Evolutionary conservation across 2,113 vertebrate genomes (phyloP), one percentile per base, ranked within the genome.

Genomic region (Pachyramphus minor): DNA sequence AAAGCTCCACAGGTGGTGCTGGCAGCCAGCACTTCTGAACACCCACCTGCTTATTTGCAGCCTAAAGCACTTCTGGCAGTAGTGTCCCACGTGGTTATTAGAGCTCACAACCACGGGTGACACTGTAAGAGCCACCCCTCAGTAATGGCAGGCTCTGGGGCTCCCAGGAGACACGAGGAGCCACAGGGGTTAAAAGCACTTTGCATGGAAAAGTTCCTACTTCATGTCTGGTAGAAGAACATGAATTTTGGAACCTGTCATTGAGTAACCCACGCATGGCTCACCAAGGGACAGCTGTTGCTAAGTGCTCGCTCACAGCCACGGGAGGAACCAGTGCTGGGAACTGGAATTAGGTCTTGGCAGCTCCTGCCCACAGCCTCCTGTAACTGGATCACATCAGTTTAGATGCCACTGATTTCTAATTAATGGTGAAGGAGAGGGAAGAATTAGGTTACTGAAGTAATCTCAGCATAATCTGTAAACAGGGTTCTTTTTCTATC

Each of bases 1-100:
- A 55, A 27, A 72, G 80, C 91, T 85, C 87, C 73, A 11, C 68
- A 80, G 91, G 91, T 68, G 76, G 75, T 86, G 76, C 82, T 92
- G 89, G 47, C 95, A 94, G 80, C 83, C 76, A 89, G 23, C 33
- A 14, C 79, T 85, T 33, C 58, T 22, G 72, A 56, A 52, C 76
- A 50, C 39, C 67, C 67, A 35, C 63, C 58, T 76, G 62, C 79
- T 53, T 64, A 14, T 63, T 68, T 62, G 39, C 85, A 90, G 84
- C 82, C 52, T 5, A 6, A 31, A 77, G 64, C 84, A 15, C 68
- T 53, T 59, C 1, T 16, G 73, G 5, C 42, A 68, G 52, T 1
- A 8, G 49, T 2, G 30, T 44, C 56, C 59, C 60, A 0, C 3
- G 4, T 58, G 55, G 25, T 16, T 62, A 6, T 33, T 11, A 4